Conservation (phyloP, 2,797 vertebrate species). For the Periparus ater region DNA sequence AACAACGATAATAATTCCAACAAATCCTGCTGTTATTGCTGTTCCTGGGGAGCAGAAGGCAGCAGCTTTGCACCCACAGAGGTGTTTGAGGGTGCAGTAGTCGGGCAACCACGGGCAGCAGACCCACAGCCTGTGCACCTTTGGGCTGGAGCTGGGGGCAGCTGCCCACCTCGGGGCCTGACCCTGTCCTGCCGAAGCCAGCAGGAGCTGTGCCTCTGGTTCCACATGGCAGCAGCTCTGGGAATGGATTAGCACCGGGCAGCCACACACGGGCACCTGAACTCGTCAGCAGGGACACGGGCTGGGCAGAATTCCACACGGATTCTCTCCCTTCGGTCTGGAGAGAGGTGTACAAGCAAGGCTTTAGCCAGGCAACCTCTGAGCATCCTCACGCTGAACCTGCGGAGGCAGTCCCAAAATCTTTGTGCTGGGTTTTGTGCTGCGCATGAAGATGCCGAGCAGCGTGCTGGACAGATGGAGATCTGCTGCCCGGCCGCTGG, state of each 20-base stretch:
- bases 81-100: not conserved
- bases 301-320: not conserved
- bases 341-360: accelerated
- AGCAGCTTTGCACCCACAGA: not conserved
- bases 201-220: not conserved
- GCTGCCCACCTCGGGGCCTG: not conserved
- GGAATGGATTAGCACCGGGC: not conserved
- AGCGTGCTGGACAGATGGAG: not conserved
- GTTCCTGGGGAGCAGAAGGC: not conserved
- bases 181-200: accelerated
- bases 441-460: accelerated
- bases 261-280: accelerated
- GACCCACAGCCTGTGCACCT: accelerated
- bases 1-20: too few relatives aligned
- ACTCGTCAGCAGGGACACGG: accelerated
- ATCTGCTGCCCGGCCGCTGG: accelerated
- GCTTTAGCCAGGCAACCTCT: accelerated
- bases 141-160: not conserved
- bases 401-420: not conserved
- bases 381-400: not conserved
- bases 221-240: accelerated
- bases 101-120: accelerated
- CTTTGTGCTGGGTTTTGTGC: not conserved
- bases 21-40: accelerated
- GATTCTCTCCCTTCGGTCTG: not conserved